A percentile compares a stretch with the other conserved stretches of the same genome.
Conservation (phyloP, 2,797 vertebrate species). For the Lagodon rhomboides region DNA sequence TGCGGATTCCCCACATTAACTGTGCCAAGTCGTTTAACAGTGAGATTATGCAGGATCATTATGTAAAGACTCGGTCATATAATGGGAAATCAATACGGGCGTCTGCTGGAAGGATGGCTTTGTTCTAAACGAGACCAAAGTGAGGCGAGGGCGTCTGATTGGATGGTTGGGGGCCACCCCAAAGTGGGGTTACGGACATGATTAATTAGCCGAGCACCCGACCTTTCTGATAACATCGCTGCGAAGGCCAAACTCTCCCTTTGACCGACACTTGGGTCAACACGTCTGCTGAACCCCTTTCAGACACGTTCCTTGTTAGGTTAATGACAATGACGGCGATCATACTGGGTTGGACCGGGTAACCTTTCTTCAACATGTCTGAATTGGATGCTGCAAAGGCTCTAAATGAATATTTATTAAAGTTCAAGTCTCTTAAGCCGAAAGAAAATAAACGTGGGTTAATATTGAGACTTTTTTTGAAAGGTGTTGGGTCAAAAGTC, state of each 20-base stretch:
- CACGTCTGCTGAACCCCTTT: not conserved
- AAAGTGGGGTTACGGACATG: not conserved
- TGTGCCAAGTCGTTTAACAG: not conserved
- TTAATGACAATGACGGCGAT: not conserved
- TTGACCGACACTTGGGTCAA: not conserved
- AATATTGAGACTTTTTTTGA: not conserved
- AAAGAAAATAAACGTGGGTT: not conserved
- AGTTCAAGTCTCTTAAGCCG: not conserved
- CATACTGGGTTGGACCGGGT: not conserved
- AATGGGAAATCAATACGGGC: constrained; percentile 15
- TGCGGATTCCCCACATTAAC: not conserved
- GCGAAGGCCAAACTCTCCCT: constrained; percentile 6
- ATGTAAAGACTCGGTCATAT: not conserved
- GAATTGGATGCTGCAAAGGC: not conserved
- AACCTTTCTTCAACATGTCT: not conserved
- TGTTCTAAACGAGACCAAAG: not conserved
- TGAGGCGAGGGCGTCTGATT: not conserved
- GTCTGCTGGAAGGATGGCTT: not conserved
- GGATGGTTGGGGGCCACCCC: not conserved
- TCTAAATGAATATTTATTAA: not conserved
- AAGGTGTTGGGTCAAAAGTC: constrained; percentile 5
- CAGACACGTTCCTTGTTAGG: not conserved
- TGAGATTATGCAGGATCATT: constrained; percentile 1
- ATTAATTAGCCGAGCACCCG: constrained; percentile 1
- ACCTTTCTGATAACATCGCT: constrained; percentile 13